Conservation (phyloP, 23 tunicate genomes). For the Styela clava region DNA sequence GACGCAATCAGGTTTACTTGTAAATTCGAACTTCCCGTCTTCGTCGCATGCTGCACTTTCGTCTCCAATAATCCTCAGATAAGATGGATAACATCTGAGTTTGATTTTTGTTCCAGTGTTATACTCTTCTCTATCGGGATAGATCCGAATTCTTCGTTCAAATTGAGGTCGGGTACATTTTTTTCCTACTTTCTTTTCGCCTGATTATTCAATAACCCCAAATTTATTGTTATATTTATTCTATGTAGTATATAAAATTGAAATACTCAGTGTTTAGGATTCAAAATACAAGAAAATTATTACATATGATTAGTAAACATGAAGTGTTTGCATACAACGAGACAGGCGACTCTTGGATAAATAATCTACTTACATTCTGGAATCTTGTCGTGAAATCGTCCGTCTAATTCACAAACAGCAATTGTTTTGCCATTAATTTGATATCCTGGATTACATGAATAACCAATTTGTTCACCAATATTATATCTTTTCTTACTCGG, state of each 20-base stretch:
- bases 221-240: no score
- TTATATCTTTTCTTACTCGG: not conserved
- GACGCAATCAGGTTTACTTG: not conserved
- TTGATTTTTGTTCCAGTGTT: not conserved
- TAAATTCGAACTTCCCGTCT: constrained; percentile 1
- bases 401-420: constrained; percentile 14
- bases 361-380: constrained; percentile 9
- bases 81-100: not conserved
- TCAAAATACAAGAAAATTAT: no score
- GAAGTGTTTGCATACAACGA: no score
- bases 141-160: not conserved
- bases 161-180: not conserved
- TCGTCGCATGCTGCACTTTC: not conserved
- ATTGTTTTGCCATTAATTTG: not conserved
- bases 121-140: not conserved
- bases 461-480: not conserved
- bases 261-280: no score
- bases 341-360: not conserved
- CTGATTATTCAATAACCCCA: no score
- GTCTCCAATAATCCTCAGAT: not conserved
- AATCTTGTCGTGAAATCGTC: not conserved
- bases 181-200: not conserved
- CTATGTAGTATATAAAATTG: no score
- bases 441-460: not conserved
- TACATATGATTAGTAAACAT: no score